Percentiles rank a stretch among this genome's conserved stretches.
Evolutionary conservation across 2,888 invertebrate species (phyloP).

Genomic region (Leucophenga montana): DNA sequence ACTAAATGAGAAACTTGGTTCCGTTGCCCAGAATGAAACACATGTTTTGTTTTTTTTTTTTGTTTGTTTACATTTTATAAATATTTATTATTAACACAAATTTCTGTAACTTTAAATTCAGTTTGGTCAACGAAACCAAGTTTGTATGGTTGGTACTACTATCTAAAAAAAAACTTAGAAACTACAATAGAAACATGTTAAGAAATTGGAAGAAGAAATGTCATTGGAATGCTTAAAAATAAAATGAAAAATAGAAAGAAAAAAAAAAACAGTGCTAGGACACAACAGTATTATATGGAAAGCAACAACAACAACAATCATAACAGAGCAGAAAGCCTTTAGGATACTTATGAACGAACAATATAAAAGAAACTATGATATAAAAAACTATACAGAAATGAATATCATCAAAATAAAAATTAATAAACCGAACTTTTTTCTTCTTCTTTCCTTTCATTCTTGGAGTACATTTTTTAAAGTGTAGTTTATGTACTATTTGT

Average conservation of each 20-base stretch:
- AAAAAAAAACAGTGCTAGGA: background rate
- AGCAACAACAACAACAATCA: conserved; percentile 13
- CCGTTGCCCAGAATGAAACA: conserved; percentile 18
- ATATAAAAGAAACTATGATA: too few species aligned
- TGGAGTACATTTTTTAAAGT: too few species aligned
- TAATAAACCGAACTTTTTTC: too few species aligned
- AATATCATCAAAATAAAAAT: too few species aligned
- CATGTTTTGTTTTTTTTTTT: background rate
- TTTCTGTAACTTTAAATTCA: conserved; percentile 17
- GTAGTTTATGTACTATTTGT: too few species aligned
- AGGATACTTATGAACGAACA: too few species aligned
- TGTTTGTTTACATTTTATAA: conserved; percentile 3
- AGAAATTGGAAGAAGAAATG: conserved; percentile 16
- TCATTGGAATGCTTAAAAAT: conserved; percentile 14
- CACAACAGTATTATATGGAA: background rate
- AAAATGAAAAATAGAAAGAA: background rate
- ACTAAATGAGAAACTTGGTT: conserved; percentile 23
- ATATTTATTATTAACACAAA: conserved; percentile 21
- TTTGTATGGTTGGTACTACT: conserved; percentile 24
- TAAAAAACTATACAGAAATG: too few species aligned
- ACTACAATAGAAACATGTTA: background rate
- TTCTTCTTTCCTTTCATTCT: too few species aligned
- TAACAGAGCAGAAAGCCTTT: too few species aligned
- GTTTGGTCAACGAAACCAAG: conserved; percentile 47
- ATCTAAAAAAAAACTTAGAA: conserved; percentile 35